Conservation (phyloP, 2,113 vertebrate species). For the Malaclemys terrapin region DNA sequence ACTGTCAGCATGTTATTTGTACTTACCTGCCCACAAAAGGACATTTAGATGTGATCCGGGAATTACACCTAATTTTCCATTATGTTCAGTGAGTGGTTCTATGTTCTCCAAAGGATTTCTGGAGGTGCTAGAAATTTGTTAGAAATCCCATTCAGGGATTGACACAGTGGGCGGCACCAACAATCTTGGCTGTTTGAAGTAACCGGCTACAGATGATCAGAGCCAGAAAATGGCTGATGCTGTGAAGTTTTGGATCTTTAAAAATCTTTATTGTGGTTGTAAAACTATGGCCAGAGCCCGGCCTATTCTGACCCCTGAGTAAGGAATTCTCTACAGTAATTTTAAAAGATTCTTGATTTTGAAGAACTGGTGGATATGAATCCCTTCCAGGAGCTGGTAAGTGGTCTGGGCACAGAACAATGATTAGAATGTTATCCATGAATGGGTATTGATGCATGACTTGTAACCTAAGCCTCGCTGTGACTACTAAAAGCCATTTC, state of each 20-base stretch:
- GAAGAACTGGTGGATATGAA: not conserved
- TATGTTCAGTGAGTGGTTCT: not conserved
- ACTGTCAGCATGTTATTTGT: not conserved
- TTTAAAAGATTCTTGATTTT: not conserved
- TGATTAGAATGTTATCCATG: too few species aligned
- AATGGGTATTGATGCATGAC: too few species aligned
- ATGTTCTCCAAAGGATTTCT: not conserved
- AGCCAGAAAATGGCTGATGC: not conserved
- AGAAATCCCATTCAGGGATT: not conserved
- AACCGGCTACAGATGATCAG: not conserved
- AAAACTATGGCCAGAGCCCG: not conserved
- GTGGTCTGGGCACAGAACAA: too few species aligned
- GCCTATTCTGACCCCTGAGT: not conserved
- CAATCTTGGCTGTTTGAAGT: not conserved
- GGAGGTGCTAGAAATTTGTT: not conserved
- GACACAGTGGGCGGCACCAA: not conserved
- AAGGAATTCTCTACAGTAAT: not conserved
- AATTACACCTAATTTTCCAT: not conserved
- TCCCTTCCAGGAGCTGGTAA: too few species aligned
- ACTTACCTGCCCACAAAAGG: not conserved
- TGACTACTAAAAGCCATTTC: too few species aligned
- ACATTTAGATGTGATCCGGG: not conserved
- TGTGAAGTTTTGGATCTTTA: not conserved
- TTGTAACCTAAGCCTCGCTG: too few species aligned
- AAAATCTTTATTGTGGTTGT: not conserved